Evolutionary conservation across 2,888 invertebrate genomes (phyloP).

Genomic region (Mimachlamys varia): DNA sequence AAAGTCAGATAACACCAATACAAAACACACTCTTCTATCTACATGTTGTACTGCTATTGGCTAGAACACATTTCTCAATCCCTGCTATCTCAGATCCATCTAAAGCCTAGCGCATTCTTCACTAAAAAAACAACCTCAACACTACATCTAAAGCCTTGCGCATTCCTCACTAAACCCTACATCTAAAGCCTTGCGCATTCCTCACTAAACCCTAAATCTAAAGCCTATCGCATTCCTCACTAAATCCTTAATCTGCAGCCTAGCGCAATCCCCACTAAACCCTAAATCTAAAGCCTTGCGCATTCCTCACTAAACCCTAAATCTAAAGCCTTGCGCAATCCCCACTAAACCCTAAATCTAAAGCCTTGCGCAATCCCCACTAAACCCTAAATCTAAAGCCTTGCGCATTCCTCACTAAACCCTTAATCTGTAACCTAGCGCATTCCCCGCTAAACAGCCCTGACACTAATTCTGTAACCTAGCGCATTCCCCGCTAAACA

Average conservation of each 20-base stretch:
- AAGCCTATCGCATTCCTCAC: not conserved
- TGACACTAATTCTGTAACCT: too few relatives aligned
- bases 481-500: too few relatives aligned
- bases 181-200: not conserved
- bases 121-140: not conserved
- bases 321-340: not conserved
- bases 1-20: slow-evolving; percentile 14
- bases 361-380: not conserved
- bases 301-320: not conserved
- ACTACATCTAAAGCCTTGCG: not conserved
- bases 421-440: too few relatives aligned
- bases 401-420: too few relatives aligned
- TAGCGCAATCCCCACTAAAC: too few relatives aligned
- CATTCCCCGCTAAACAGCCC: too few relatives aligned
- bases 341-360: not conserved
- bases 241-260: too few relatives aligned
- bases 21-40: not conserved
- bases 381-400: too few relatives aligned
- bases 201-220: not conserved
- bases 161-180: not conserved
- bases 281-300: not conserved
- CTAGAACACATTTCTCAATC: not conserved
- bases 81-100: not conserved
- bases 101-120: not conserved
- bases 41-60: not conserved